Evolutionary conservation across 2,888 invertebrate species (phyloP), one percentile per base, ranked within the genome.

Genomic region (Drosophila vallismaia): DNA sequence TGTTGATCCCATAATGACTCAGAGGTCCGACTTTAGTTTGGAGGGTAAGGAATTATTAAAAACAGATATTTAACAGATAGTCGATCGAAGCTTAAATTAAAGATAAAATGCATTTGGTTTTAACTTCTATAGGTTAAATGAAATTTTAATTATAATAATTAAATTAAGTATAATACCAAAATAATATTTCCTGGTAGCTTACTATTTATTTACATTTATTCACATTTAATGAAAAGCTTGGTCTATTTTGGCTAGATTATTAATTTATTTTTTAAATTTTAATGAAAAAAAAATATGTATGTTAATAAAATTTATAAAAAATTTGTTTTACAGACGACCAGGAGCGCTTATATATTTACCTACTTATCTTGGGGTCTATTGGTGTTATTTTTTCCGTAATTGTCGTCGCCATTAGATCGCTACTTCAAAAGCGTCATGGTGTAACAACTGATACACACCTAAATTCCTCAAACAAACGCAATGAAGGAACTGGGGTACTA

Each of bases 281-380:
- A 28, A 4, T 28, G 5, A 28, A 28, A 28, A 4, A 4, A 3
- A 28, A 19, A 19, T 19, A 19, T 19, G 28, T 28, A 28, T 5
- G 28, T 38, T 12, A 42, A 42, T 14, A 19, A n/a, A n/a, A n/a
- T n/a, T 12, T 4, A 12, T 7, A 5, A 12, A 9, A 9, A 0
- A 10, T n/a, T 10, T 7, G 26, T 42, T 36, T 29, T 31, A 19
- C 24, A 92, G 92, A 90, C 75, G 89, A 91, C 80, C 91, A 91
- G 76, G 89, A 91, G 76, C 90, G 95, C 74, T 94, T 97, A 90
- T 96, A 96, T 92, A 93, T 97, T 75, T 97, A 97, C 93, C 93
- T 97, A 90, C 94, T 96, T 78, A 94, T 96, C 76, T 95, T 95
- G 71, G 94, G 95, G 48, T 94, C 95, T 10, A 93, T 94, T 8